Percentiles rank a stretch among this genome's conserved stretches.
phyloP scores from a whole-genome alignment of 2,888 invertebrate genomes.

The Lysandra coridon region DNA sequence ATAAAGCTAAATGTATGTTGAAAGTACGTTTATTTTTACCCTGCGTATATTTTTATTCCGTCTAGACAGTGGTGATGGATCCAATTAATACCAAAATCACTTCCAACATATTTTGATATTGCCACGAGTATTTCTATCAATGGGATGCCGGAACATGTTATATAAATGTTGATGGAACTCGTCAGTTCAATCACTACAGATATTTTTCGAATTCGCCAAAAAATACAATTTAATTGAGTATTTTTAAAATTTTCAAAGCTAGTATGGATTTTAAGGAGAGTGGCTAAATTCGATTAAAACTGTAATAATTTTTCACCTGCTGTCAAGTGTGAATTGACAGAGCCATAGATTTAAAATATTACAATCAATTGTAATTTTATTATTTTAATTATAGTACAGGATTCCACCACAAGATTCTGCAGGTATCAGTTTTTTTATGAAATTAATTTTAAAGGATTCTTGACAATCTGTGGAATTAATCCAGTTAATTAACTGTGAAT shows the following conservation, averaged over 20 bases:
- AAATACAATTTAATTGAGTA: conserved; percentile 7
- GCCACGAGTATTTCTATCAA: conserved; percentile 6
- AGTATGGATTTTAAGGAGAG: background rate
- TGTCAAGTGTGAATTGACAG: background rate
- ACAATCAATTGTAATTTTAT: background rate
- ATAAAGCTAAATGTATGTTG: too few relatives aligned
- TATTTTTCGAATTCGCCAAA: conserved; percentile 2
- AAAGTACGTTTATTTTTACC: too few relatives aligned
- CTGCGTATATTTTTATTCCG: background rate
- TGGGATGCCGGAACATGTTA: background rate
- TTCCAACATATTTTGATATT: conserved; percentile 1
- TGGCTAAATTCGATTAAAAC: background rate
- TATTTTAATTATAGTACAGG: too few relatives aligned
- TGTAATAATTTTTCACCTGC: background rate
- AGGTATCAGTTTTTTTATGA: too few relatives aligned
- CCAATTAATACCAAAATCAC: conserved; percentile 1
- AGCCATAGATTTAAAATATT: background rate
- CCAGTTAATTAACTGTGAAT: too few relatives aligned
- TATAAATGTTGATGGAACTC: conserved; percentile 2
- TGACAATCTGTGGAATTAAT: too few relatives aligned
- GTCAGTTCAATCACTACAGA: conserved; percentile 1
- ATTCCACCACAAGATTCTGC: too few relatives aligned
- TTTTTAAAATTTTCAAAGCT: background rate
- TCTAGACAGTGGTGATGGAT: conserved; percentile 8
- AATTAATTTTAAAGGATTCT: too few relatives aligned